A percentile compares a stretch with the other conserved stretches of the same genome.
These are phyloP conservation scores for Cheracebus regulus DNA, from an alignment of 2,797 vertebrate species.

Conservation along the genomic window DNA sequence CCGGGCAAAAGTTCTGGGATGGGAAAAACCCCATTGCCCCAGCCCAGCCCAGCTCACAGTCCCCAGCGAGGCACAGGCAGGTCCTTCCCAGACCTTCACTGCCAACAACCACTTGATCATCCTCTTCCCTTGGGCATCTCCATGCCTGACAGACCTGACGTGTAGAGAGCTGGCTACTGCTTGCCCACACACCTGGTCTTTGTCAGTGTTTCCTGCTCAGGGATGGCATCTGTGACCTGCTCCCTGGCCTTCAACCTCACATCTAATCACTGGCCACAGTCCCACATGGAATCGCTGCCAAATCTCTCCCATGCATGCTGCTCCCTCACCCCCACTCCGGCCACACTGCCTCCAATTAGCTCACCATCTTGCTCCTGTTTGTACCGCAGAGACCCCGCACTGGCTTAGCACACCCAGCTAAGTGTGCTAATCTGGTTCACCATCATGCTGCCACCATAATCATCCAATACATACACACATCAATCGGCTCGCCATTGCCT, in stretches of 20 bases:
- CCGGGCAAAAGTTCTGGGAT: too few relatives aligned
- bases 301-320: accelerated
- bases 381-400: background rate
- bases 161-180: background rate
- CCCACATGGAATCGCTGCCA: background rate
- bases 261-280: too few relatives aligned
- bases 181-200: background rate
- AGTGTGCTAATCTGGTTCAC: background rate
- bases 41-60: accelerated
- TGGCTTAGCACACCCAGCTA: background rate
- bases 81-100: background rate
- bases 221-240: too few relatives aligned
- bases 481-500: background rate
- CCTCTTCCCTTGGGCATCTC: background rate
- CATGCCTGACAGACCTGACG: accelerated
- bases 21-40: too few relatives aligned
- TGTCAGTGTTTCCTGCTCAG: background rate
- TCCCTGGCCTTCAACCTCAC: background rate
- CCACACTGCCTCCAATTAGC: background rate
- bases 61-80: background rate
- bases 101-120: background rate
- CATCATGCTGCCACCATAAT: accelerated
- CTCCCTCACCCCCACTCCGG: background rate
- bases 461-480: background rate
- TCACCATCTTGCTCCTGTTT: background rate